phyloP scores from a whole-genome alignment of 2,113 vertebrate genomes.

The Psittacus erithacus region DNA sequence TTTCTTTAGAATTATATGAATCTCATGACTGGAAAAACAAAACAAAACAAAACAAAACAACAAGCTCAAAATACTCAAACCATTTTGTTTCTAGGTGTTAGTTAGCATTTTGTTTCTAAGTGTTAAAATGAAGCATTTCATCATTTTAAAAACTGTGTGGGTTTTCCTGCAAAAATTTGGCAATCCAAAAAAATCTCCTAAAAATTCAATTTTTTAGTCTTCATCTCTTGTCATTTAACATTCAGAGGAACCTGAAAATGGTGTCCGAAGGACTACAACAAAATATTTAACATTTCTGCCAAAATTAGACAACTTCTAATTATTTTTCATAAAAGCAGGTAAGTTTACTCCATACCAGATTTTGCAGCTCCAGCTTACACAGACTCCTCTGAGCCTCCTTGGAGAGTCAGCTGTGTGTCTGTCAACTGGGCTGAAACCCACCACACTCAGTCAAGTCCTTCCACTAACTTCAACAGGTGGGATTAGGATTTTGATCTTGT shows the following conservation, averaged over 20 bases:
- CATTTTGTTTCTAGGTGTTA: neutral
- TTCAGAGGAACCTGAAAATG: neutral
- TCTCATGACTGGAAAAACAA: neutral
- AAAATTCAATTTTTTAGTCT: neutral
- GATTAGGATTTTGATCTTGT: neutral
- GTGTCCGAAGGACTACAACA: neutral
- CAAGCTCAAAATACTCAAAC: neutral
- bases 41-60: neutral
- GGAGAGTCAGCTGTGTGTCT: fast-evolving
- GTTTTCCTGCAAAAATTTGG: neutral
- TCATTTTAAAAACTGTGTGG: neutral
- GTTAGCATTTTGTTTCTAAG: neutral
- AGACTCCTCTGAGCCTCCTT: neutral
- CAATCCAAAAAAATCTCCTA: neutral
- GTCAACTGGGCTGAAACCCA: neutral
- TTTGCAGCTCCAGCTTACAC: neutral
- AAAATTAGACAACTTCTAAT: neutral
- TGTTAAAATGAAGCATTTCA: neutral
- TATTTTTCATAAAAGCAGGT: neutral
- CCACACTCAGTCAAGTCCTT: neutral
- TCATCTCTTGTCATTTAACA: neutral
- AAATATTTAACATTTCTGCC: neutral
- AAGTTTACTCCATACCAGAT: neutral
- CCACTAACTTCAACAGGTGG: neutral
- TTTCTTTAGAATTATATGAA: neutral